Evolutionary conservation across 2,113 vertebrate species (phyloP).

Genomic region (Desmodus rotundus): DNA sequence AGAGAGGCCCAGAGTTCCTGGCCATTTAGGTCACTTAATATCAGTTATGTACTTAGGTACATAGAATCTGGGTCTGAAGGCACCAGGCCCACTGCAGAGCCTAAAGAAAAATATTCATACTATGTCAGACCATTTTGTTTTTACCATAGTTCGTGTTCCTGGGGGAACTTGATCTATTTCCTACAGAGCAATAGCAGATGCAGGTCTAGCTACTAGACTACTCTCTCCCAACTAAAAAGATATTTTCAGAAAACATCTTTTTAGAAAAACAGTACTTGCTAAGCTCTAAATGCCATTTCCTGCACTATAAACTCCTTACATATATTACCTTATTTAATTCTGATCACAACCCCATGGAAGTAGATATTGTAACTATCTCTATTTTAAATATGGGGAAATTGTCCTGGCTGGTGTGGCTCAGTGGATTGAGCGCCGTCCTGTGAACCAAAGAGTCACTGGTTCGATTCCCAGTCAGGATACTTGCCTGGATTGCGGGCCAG

Average conservation of each 20-base stretch:
- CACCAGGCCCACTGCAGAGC: neutral
- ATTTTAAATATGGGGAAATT: neutral
- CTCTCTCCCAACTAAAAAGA: neutral
- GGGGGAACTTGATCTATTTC: neutral
- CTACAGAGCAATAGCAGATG: neutral
- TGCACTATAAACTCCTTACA: neutral
- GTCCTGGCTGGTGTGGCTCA: too few relatives aligned
- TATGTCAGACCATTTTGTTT: neutral
- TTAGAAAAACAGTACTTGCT: neutral
- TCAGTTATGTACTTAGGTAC: neutral
- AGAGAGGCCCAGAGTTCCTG: neutral
- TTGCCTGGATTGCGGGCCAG: too few relatives aligned
- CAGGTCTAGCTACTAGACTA: neutral
- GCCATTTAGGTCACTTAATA: neutral
- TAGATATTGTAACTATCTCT: neutral
- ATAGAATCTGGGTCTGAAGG: neutral
- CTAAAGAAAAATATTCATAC: neutral
- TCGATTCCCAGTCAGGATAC: too few relatives aligned
- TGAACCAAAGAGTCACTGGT: too few relatives aligned
- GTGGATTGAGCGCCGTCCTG: too few relatives aligned
- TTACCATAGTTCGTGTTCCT: neutral
- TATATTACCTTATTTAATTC: slow-evolving; percentile 4
- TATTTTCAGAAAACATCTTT: too few relatives aligned
- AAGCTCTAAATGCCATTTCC: neutral
- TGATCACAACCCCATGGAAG: neutral